Percentiles rank a stretch among this genome's conserved stretches.
These are phyloP conservation scores for Petrophora chlorosata DNA, from an alignment of 2,888 invertebrate genomes.

Conservation along the genomic window DNA sequence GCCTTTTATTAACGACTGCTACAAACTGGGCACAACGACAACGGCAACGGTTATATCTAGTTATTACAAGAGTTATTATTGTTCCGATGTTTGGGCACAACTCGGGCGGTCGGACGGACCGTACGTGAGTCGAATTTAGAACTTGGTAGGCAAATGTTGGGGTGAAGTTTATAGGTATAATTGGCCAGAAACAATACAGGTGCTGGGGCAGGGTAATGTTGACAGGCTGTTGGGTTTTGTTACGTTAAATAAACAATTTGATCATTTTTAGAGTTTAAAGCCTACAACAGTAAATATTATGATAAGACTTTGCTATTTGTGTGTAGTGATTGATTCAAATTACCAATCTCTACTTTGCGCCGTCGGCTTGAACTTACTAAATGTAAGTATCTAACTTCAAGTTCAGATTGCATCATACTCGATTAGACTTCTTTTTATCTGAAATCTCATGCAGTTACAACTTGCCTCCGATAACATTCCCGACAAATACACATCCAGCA, in stretches of 20 bases:
- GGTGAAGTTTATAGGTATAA: conserved; percentile 36
- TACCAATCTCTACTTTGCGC: too few species aligned
- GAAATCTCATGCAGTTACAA: not conserved
- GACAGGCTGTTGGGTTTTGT: conserved; percentile 25
- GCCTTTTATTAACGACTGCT: conserved; percentile 59
- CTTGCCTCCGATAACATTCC: not conserved
- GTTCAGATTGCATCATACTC: too few species aligned
- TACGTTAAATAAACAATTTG: conserved; percentile 17
- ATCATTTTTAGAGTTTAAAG: not conserved
- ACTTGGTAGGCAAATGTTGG: conserved; percentile 30
- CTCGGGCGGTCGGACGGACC: conserved; percentile 39
- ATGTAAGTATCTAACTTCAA: too few species aligned
- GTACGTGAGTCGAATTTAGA: conserved; percentile 30
- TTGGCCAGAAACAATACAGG: conserved; percentile 28
- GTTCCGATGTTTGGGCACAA: conserved; percentile 36
- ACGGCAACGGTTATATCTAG: conserved; percentile 46
- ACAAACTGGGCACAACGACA: conserved; percentile 34
- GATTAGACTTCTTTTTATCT: too few species aligned
- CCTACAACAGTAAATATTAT: too few species aligned
- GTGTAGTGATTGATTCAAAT: too few species aligned
- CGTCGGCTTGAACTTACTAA: too few species aligned
- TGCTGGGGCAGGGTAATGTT: conserved; percentile 24
- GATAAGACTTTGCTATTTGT: too few species aligned
- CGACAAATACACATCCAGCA: conserved; percentile 4
- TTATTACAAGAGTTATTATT: conserved; percentile 48